Evolutionary conservation across 1,140 invertebrate genomes (phyloP).

Genomic region (Rhynchophorus ferrugineus): DNA sequence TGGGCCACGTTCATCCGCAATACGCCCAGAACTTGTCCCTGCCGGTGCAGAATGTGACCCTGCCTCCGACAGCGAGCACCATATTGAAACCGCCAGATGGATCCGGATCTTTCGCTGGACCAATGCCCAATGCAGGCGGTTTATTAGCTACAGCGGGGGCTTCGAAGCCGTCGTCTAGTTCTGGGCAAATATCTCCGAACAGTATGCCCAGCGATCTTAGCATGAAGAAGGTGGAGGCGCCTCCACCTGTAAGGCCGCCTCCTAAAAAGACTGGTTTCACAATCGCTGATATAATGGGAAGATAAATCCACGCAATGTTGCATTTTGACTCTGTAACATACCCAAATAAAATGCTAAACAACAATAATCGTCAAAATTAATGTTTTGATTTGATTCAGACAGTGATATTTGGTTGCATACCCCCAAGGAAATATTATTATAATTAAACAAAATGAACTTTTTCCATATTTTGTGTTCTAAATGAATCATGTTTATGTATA

Average conservation of each 20-base stretch:
- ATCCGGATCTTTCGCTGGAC: conserved; percentile 1
- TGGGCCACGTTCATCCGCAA: conserved; percentile 1
- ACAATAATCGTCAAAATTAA: no score
- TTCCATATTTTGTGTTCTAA: no score
- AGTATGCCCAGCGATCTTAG: conserved; percentile 37
- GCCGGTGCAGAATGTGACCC: conserved; percentile 17
- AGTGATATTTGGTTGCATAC: no score
- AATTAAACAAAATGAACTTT: no score
- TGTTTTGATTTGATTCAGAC: no score
- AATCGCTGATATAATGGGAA: conserved; percentile 67
- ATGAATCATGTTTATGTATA: no score
- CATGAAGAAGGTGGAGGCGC: conserved; percentile 38
- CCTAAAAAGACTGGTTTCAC: conserved; percentile 59
- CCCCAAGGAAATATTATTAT: no score
- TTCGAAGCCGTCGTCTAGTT: conserved; percentile 5
- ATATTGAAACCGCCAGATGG: conserved; percentile 32
- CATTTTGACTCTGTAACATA: no score
- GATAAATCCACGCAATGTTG: no score
- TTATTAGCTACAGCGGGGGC: conserved; percentile 9
- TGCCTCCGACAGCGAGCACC: conserved; percentile 11
- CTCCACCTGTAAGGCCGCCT: conserved; percentile 42
- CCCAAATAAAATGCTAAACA: no score
- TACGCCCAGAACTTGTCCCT: conserved; percentile 20
- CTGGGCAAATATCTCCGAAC: conserved; percentile 17
- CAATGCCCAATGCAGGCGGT: conserved; percentile 1